phyloP scores from a whole-genome alignment of 2,888 invertebrate genomes.

The Euplagia quadripunctaria region DNA sequence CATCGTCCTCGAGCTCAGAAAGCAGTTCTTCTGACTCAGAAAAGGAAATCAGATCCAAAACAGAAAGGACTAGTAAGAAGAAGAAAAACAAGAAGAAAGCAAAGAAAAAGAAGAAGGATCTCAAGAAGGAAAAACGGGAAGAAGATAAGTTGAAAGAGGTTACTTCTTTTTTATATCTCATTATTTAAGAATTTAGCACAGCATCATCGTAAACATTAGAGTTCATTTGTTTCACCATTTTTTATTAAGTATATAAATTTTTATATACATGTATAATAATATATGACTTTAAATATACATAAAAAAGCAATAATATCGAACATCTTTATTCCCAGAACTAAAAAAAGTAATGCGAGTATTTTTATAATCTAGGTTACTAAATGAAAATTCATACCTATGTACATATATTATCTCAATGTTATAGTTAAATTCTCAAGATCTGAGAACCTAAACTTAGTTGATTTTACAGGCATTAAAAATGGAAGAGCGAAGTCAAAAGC shows the following conservation, averaged over 20 bases:
- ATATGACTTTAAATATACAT: too few species aligned
- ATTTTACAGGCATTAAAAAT: constrained; percentile 87
- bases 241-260: too few species aligned
- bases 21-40: constrained; percentile 81
- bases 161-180: constrained; percentile 25
- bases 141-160: constrained; percentile 88
- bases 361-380: too few species aligned
- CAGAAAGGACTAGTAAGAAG: constrained; percentile 83
- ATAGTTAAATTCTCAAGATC: background rate
- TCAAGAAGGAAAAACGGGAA: constrained; percentile 81
- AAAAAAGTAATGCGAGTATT: background rate
- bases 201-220: too few species aligned
- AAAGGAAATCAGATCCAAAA: constrained; percentile 72
- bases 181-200: too few species aligned
- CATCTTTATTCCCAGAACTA: too few species aligned
- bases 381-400: too few species aligned
- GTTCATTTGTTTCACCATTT: too few species aligned
- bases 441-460: background rate
- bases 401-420: background rate
- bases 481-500: constrained; percentile 88
- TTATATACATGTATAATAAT: too few species aligned
- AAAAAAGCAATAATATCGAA: too few species aligned
- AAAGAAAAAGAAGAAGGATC: constrained; percentile 79
- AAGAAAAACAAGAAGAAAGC: constrained; percentile 85
- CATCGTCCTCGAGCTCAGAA: constrained; percentile 72